Evolutionary conservation across 2,797 vertebrate species (phyloP).

Genomic region (Liasis olivaceus): DNA sequence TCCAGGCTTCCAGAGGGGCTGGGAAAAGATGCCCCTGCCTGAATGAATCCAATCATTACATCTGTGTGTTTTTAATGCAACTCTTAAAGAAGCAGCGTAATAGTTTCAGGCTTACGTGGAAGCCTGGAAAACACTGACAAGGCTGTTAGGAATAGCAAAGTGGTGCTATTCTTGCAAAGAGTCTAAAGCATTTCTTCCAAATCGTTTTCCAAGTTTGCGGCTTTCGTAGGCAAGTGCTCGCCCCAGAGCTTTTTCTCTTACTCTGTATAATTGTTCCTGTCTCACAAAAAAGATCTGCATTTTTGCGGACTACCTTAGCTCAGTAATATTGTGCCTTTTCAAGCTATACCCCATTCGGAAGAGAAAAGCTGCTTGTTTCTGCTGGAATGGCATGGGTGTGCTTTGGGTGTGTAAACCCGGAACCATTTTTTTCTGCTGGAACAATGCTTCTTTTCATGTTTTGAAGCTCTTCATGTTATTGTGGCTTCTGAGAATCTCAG

Average conservation of each 20-base stretch:
- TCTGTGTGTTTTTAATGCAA: background rate
- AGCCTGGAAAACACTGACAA: background rate
- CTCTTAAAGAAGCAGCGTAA: background rate
- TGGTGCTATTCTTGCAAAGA: background rate
- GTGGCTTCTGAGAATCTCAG: background rate
- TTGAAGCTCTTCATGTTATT: background rate
- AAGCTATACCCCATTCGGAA: conserved; percentile 30
- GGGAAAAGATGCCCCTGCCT: background rate
- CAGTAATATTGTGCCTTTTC: background rate
- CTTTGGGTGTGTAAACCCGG: background rate
- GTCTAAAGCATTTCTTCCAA: background rate
- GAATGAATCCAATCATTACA: background rate
- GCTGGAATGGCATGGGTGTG: background rate
- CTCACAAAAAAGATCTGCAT: background rate
- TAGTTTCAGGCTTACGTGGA: background rate
- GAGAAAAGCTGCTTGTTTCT: conserved; percentile 34
- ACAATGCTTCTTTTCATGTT: background rate
- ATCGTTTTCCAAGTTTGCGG: background rate
- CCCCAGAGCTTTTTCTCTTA: background rate
- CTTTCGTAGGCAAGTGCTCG: background rate
- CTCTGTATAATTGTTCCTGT: background rate
- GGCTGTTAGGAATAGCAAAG: background rate
- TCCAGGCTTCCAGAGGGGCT: background rate
- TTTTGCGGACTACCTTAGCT: conserved; percentile 7
- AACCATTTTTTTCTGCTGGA: background rate